A percentile compares a stretch with the other conserved stretches of the same genome.
phyloP scores from a whole-genome alignment of 2,797 vertebrate species.

The Gymnoscopelus braueri region DNA sequence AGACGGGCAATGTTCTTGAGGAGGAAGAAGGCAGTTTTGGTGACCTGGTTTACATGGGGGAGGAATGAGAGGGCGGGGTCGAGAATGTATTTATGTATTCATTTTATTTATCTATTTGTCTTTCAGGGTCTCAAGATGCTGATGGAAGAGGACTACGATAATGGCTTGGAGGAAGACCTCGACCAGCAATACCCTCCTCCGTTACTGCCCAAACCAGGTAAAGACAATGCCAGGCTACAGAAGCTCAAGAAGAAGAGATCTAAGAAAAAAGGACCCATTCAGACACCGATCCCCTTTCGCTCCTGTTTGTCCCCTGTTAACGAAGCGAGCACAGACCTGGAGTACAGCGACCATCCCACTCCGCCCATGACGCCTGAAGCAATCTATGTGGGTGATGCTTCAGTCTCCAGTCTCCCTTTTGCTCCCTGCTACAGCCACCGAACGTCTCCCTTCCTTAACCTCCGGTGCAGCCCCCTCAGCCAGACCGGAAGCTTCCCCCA shows the following conservation, averaged over 20 bases:
- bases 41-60: too few relatives aligned
- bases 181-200: constrained; percentile 84
- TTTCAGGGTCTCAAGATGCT: constrained; percentile 83
- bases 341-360: constrained; percentile 79
- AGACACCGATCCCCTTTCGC: constrained; percentile 84
- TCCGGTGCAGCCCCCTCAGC: constrained; percentile 58
- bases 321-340: constrained; percentile 89
- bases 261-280: constrained; percentile 81
- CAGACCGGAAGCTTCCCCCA: constrained; percentile 70
- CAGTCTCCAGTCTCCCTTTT: constrained; percentile 61
- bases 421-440: constrained; percentile 59
- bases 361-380: constrained; percentile 77
- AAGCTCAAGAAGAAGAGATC: constrained; percentile 88
- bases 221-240: constrained; percentile 90
- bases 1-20: too few relatives aligned
- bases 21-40: too few relatives aligned
- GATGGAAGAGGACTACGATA: constrained; percentile 79
- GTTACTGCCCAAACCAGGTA: constrained; percentile 89
- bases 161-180: constrained; percentile 71
- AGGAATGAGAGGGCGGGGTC: too few relatives aligned
- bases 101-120: constrained; percentile 14
- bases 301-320: constrained; percentile 91
- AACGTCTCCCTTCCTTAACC: constrained; percentile 73
- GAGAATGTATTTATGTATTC: too few relatives aligned
- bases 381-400: constrained; percentile 46